Base-by-base conservation (phyloP, 2,113 vertebrate genomes). In the Nesoenas mayeri region DNA sequence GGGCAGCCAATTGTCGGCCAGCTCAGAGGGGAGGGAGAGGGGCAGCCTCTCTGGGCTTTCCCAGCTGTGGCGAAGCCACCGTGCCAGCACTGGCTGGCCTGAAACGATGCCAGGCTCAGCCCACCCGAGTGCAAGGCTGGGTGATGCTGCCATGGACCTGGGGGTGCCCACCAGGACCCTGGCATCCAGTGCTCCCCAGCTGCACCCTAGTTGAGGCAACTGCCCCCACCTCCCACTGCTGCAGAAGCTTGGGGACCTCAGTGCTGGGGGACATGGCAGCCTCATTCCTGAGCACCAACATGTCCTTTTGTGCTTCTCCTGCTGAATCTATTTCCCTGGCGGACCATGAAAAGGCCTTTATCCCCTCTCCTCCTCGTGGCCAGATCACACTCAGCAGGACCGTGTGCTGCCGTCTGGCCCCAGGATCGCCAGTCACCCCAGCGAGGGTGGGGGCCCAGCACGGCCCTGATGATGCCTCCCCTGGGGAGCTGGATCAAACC, bases 11-110 rank as follows among this genome's bases (percentile, higher is more conserved):
- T 96, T 95, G 94, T 85, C 4, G 0, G 24, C 42, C 79, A 85
- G 92, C 70, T 93, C 10, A 1, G 85, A 94, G 96, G 96, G 96
- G 96, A 95, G 95, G 92, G 94, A 96, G 94, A 95, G 90, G 85
- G 91, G 92, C 91, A 94, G 66, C 57, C 0, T 38, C 74, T 85
- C 79, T 18, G 7, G 94, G 81, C 81, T 95, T 96, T 95, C 92
- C 94, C 70, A 96, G 91, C 91, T 28, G 20, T 67, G 56, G 65
- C 85, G 42, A 51, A 42, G 78, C 70, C 57, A 69, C 78, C 73
- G 54, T 47, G 47, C 50, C 31, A 56, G 58, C 4, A 3, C 40
- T 78, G 78, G 51, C 60, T 14, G 2, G 78, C n/a, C 70, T 87
- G 85, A 94, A 87, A 66, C 0, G 3, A 31, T 29, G 58, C 36